Evolutionary conservation across 2,113 vertebrate genomes (phyloP).

Genomic region (Drymodes brunneopygia): DNA sequence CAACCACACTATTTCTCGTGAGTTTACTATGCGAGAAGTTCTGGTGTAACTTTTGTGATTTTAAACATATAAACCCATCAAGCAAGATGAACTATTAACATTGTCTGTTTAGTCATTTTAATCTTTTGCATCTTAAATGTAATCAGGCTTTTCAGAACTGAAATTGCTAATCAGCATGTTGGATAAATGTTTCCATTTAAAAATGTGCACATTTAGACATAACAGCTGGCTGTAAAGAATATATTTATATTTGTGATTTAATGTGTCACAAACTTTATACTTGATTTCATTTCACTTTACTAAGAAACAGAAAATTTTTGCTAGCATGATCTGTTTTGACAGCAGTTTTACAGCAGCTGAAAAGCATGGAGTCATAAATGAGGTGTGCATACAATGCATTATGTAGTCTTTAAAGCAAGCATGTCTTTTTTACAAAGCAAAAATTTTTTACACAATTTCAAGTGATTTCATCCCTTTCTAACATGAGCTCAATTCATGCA

Average conservation of each 20-base stretch:
- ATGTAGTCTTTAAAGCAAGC: constrained; percentile 51
- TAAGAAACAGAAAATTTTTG: constrained; percentile 55
- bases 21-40: constrained; percentile 16
- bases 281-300: constrained; percentile 70
- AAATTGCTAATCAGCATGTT: constrained; percentile 75
- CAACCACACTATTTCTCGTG: not conserved
- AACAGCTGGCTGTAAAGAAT: constrained; percentile 73
- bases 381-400: constrained; percentile 26
- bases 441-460: constrained; percentile 25
- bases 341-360: constrained; percentile 56
- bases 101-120: constrained; percentile 74
- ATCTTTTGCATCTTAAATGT: constrained; percentile 74
- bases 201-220: constrained; percentile 66
- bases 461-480: constrained; percentile 36
- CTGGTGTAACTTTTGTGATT: constrained; percentile 34
- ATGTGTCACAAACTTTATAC: constrained; percentile 74
- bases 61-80: constrained; percentile 67
- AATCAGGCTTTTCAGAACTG: constrained; percentile 70
- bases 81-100: constrained; percentile 73
- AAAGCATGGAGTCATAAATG: constrained; percentile 51
- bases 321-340: constrained; percentile 51
- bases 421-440: constrained; percentile 50
- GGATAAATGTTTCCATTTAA: constrained; percentile 71
- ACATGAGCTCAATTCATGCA: constrained; percentile 17
- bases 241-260: constrained; percentile 77